Evolutionary conservation across 1,140 invertebrate genomes (phyloP).

Genomic region (Muscidifurax raptorellus): DNA sequence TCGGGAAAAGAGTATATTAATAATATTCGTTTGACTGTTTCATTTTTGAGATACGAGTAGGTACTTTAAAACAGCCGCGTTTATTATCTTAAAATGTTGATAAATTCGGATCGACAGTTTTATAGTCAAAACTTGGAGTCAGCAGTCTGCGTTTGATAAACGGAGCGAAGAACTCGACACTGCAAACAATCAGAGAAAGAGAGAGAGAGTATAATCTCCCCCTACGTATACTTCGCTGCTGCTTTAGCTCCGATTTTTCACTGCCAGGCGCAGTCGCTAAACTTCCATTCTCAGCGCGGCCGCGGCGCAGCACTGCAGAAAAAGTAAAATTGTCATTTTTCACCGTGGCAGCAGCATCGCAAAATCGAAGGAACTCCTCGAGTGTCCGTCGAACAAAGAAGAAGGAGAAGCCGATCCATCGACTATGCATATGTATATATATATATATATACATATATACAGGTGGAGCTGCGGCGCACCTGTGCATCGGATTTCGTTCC

Average conservation of each 20-base stretch:
- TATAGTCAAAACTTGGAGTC: neutral
- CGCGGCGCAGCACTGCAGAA: too few species aligned
- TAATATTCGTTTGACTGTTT: too few species aligned
- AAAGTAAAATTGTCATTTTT: conserved; percentile 37
- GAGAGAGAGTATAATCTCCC: neutral
- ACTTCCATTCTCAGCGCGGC: neutral
- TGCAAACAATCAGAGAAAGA: conserved; percentile 1
- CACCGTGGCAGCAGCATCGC: neutral
- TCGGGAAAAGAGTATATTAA: too few species aligned
- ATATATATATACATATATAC: too few species aligned
- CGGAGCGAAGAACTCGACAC: neutral
- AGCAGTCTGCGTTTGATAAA: neutral
- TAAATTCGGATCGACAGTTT: neutral
- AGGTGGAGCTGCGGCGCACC: neutral
- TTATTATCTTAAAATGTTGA: neutral
- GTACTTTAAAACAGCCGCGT: too few species aligned
- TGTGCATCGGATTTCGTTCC: neutral
- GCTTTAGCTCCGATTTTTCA: conserved; percentile 25
- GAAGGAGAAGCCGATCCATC: neutral
- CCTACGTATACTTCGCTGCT: neutral
- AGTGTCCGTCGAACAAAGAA: neutral
- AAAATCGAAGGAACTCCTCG: neutral
- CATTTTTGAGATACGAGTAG: neutral
- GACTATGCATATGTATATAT: too few species aligned
- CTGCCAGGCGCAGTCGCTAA: neutral